These are phyloP conservation scores for Chaenodraco wilsoni DNA, from an alignment of 2,797 vertebrate genomes.

Conservation along the genomic window DNA sequence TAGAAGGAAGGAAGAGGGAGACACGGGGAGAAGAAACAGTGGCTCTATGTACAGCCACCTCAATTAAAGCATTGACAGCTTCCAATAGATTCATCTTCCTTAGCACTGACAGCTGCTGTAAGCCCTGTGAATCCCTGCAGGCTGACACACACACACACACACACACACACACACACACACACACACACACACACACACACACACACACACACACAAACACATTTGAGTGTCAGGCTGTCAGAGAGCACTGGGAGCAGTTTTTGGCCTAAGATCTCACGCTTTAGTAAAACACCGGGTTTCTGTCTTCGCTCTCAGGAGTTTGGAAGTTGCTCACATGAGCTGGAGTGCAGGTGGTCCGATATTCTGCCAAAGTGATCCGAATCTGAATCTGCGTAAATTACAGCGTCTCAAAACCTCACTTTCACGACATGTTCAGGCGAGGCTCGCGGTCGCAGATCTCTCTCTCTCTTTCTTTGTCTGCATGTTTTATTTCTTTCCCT, in stretches of 20 bases:
- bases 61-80: conserved; percentile 48
- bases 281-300: conserved; percentile 37
- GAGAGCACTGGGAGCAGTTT: conserved; percentile 33
- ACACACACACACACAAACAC: conserved; percentile 26
- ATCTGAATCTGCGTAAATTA: conserved; percentile 73
- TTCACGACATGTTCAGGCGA: conserved; percentile 70
- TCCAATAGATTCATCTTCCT: conserved; percentile 49
- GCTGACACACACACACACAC: conserved; percentile 27
- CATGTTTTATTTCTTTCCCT: conserved; percentile 17
- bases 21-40: conserved; percentile 1
- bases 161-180: conserved; percentile 28
- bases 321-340: conserved; percentile 52
- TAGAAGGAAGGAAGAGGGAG: background rate
- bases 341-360: conserved; percentile 70
- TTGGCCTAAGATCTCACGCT: conserved; percentile 50
- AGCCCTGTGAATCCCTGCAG: conserved; percentile 30
- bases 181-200: conserved; percentile 20
- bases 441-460: conserved; percentile 33
- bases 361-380: conserved; percentile 68
- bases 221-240: conserved; percentile 44
- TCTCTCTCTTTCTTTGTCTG: conserved; percentile 17
- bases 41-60: conserved; percentile 5
- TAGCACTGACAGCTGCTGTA: conserved; percentile 46
- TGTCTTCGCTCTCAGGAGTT: conserved; percentile 38
- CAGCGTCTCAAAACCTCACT: conserved; percentile 71